Conservation (phyloP, 1,140 invertebrate species). For the Drosophila triauraria region DNA sequence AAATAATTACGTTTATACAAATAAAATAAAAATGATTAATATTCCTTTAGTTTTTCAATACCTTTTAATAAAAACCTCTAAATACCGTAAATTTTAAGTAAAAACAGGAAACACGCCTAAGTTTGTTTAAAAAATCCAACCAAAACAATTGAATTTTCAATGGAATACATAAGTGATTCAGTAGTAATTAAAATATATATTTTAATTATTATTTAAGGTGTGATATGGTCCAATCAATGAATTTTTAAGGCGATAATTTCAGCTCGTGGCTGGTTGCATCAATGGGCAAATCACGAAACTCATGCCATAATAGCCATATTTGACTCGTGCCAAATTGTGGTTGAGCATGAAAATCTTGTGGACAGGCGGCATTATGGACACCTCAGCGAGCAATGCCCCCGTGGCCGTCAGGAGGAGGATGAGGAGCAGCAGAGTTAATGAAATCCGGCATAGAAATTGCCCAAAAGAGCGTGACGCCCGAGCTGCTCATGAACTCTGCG, state of each 20-base stretch:
- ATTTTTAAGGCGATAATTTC: not conserved
- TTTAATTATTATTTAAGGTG: not conserved
- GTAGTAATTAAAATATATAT: not conserved
- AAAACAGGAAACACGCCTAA: too few relatives aligned
- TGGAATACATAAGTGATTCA: too few relatives aligned
- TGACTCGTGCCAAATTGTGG: conserved; percentile 27
- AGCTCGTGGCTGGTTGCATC: conserved; percentile 5
- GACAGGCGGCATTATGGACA: conserved; percentile 48
- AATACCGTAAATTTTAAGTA: too few relatives aligned
- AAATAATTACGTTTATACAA: too few relatives aligned
- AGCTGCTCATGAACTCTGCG: conserved; percentile 73
- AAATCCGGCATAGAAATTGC: conserved; percentile 78
- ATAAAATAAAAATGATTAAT: too few relatives aligned
- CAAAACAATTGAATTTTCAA: too few relatives aligned
- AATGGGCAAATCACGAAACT: conserved; percentile 4
- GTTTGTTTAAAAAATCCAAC: too few relatives aligned
- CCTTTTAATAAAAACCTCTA: too few relatives aligned
- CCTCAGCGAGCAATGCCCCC: conserved; percentile 69
- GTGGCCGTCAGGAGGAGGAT: conserved; percentile 38
- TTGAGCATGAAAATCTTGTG: conserved; percentile 42
- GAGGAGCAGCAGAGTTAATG: conserved; percentile 54
- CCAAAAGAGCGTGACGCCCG: conserved; percentile 74
- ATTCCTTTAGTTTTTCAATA: too few relatives aligned
- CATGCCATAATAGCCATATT: conserved; percentile 9
- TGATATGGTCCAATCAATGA: conserved; percentile 1